A percentile compares a stretch with the other conserved stretches of the same genome.
phyloP scores from a whole-genome alignment of 2,888 invertebrate genomes.

The Molorchus minor region DNA sequence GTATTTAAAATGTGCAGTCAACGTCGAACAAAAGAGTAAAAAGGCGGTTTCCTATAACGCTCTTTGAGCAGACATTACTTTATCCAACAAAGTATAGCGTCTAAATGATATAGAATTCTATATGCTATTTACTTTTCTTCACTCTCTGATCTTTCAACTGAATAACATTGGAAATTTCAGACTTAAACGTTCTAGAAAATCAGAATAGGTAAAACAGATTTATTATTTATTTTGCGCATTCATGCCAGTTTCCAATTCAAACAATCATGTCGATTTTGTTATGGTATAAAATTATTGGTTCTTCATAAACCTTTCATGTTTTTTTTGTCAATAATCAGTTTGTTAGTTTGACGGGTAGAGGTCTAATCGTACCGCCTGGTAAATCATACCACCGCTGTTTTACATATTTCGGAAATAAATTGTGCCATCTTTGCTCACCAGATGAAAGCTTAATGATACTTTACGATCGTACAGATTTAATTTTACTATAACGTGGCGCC shows the following conservation, averaged over 20 bases:
- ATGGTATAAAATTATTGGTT: neutral
- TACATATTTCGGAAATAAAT: too few species aligned
- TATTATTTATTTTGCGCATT: slow-evolving; percentile 39
- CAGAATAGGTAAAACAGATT: neutral
- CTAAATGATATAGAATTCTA: slow-evolving; percentile 25
- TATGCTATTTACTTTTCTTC: slow-evolving; percentile 12
- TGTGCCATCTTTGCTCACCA: too few species aligned
- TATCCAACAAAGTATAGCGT: slow-evolving; percentile 14
- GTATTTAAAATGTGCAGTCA: too few species aligned
- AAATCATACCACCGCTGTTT: neutral
- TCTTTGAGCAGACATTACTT: slow-evolving; percentile 29
- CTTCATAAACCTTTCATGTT: too few species aligned
- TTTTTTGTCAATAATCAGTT: too few species aligned
- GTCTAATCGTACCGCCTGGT: too few species aligned
- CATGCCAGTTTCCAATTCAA: neutral
- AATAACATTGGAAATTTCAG: slow-evolving; percentile 15
- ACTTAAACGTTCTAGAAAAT: slow-evolving; percentile 5
- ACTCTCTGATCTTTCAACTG: slow-evolving; percentile 5
- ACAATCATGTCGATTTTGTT: slow-evolving; percentile 7
- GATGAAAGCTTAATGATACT: too few species aligned
- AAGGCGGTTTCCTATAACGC: slow-evolving; percentile 29
- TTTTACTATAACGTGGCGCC: too few species aligned
- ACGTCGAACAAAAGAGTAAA: slow-evolving; percentile 34
- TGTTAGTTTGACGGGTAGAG: too few species aligned
- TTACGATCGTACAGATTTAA: too few species aligned